These are phyloP conservation scores for Vollenhovia emeryi DNA, from an alignment of 1,140 invertebrate genomes.

Conservation along the genomic window DNA sequence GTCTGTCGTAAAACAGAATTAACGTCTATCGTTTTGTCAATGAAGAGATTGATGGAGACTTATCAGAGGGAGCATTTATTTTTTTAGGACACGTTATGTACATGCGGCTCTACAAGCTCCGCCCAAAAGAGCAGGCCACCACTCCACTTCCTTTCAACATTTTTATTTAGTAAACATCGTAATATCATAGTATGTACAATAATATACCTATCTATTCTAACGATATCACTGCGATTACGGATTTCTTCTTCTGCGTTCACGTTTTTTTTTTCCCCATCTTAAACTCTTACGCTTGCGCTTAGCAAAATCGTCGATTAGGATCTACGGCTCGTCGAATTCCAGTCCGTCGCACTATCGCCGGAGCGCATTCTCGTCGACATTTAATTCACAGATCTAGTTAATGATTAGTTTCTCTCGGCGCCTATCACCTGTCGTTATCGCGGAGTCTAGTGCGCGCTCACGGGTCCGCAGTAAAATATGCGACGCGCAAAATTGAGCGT, in stretches of 20 bases:
- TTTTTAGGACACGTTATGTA: constrained; percentile 56
- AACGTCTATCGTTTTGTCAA: background rate
- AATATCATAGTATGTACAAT: constrained; percentile 79
- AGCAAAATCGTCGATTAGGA: constrained; percentile 61
- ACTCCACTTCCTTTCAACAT: constrained; percentile 65
- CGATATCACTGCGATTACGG: constrained; percentile 78
- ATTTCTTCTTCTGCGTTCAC: constrained; percentile 59
- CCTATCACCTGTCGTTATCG: constrained; percentile 24
- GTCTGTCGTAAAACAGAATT: background rate
- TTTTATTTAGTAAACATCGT: constrained; percentile 81
- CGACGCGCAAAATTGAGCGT: constrained; percentile 29
- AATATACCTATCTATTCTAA: constrained; percentile 80
- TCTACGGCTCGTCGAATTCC: constrained; percentile 56
- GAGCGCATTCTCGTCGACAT: constrained; percentile 28
- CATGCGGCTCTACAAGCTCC: constrained; percentile 53
- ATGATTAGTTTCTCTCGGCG: constrained; percentile 39
- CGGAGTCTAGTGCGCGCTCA: constrained; percentile 18
- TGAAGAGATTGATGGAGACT: constrained; percentile 33
- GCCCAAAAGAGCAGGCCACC: constrained; percentile 36
- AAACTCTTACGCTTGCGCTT: constrained; percentile 35
- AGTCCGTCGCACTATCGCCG: constrained; percentile 13
- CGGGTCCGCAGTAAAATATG: background rate
- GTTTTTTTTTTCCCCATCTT: constrained; percentile 23
- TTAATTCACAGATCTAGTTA: constrained; percentile 46
- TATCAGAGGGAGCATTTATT: constrained; percentile 54